Evolutionary conservation across 2,888 invertebrate species (phyloP).

Genomic region (Drosophila mayaguana): DNA sequence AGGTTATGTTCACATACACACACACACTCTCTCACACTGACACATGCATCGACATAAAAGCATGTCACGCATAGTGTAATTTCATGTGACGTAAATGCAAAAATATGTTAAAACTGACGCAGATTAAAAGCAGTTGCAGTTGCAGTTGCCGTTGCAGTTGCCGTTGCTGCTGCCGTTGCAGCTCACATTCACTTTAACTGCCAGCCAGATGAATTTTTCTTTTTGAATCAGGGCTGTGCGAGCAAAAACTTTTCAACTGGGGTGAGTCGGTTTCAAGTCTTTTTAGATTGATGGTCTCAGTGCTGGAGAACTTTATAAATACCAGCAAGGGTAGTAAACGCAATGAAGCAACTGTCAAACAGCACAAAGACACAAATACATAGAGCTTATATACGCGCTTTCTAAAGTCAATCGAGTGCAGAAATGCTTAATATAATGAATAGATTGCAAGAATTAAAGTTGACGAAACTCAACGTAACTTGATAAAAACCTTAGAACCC

Average conservation of each 20-base stretch:
- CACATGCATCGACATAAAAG: slow-evolving; percentile 54
- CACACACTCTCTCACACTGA: slow-evolving; percentile 27
- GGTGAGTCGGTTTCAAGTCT: slow-evolving; percentile 17
- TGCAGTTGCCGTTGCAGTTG: slow-evolving; percentile 1
- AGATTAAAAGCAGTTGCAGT: slow-evolving; percentile 53
- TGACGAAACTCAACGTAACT: neutral
- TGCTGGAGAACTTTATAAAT: slow-evolving; percentile 6
- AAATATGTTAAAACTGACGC: slow-evolving; percentile 72
- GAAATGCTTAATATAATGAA: neutral
- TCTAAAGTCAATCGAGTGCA: neutral
- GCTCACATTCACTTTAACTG: slow-evolving; percentile 33
- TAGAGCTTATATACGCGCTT: neutral
- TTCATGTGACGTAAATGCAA: slow-evolving; percentile 77
- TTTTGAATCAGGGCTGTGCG: slow-evolving; percentile 14
- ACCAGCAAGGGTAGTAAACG: slow-evolving; percentile 8
- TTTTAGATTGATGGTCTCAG: slow-evolving; percentile 17
- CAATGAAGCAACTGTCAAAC: slow-evolving; percentile 22
- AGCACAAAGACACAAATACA: neutral
- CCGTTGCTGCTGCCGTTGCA: neutral
- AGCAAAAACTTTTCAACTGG: slow-evolving; percentile 10
- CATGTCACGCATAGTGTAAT: slow-evolving; percentile 76
- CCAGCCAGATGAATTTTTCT: slow-evolving; percentile 27
- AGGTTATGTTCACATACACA: slow-evolving; percentile 59
- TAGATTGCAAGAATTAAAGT: neutral
- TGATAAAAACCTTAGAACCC: neutral